phyloP scores from a whole-genome alignment of 2,797 vertebrate species.

The Necrosyrtes monachus region DNA sequence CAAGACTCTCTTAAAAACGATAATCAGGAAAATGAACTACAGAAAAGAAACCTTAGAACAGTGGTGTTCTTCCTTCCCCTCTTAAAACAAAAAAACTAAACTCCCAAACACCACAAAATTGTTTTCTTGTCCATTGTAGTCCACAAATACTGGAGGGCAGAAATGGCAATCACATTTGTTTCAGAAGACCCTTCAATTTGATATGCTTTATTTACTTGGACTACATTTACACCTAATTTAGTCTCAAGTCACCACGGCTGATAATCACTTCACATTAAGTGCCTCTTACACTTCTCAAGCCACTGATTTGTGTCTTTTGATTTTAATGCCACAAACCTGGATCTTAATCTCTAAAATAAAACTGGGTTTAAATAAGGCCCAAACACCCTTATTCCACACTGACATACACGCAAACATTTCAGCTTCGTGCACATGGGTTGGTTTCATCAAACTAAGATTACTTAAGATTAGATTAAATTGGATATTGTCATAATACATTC shows the following conservation, averaged over 20 bases:
- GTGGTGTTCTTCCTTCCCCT: neutral
- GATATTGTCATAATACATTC: neutral
- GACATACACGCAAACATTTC: neutral
- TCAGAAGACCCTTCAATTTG: neutral
- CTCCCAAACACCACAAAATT: neutral
- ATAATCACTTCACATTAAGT: neutral
- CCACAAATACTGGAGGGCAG: neutral
- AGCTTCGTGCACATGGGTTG: neutral
- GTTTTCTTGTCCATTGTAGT: neutral
- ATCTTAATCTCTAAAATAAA: neutral
- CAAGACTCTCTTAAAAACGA: neutral
- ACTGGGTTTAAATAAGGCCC: neutral
- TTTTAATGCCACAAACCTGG: neutral
- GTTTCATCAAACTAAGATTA: neutral
- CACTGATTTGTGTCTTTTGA: neutral
- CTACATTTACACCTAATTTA: neutral
- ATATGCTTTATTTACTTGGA: neutral
- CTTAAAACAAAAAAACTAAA: neutral
- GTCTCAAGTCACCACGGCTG: neutral
- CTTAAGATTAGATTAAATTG: neutral
- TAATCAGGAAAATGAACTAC: neutral
- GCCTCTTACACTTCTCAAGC: neutral
- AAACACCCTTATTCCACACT: neutral
- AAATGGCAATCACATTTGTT: neutral
- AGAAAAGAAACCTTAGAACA: neutral